phyloP scores from a whole-genome alignment of 2,113 vertebrate species.

The Oncorhynchus tshawytscha region DNA sequence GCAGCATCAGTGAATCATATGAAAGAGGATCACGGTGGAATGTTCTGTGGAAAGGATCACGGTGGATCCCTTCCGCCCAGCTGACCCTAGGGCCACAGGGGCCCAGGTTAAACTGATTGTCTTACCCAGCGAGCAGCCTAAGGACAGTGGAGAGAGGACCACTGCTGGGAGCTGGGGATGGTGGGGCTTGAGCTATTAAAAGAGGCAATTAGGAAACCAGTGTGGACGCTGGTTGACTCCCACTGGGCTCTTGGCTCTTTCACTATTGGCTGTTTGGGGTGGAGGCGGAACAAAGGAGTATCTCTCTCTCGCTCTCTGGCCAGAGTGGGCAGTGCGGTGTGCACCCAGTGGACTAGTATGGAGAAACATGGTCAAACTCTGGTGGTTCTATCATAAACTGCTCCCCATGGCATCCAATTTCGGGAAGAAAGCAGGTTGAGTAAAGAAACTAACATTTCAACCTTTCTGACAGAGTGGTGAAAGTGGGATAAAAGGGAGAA shows the following conservation, averaged over 20 bases:
- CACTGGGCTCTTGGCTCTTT: neutral
- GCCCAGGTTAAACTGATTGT: constrained; percentile 82
- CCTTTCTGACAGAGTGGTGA: too few species aligned
- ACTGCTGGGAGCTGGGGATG: neutral
- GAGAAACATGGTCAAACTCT: too few species aligned
- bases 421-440: too few species aligned
- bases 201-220: neutral
- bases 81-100: constrained; percentile 68
- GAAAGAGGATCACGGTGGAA: constrained; percentile 83
- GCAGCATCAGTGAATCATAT: constrained; percentile 75
- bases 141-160: constrained; percentile 20
- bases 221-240: too few species aligned
- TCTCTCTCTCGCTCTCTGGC: neutral
- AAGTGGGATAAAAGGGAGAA: too few species aligned
- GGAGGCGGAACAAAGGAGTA: neutral
- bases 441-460: too few species aligned
- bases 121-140: constrained; percentile 45
- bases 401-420: too few species aligned
- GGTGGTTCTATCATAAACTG: too few species aligned
- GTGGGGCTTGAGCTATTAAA: neutral
- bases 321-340: too few species aligned
- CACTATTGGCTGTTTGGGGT: neutral
- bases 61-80: constrained; percentile 43
- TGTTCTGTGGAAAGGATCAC: constrained; percentile 74
- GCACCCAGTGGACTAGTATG: too few species aligned